Conservation (phyloP, 1,140 invertebrate species). For the Drosophila trapezifrons region DNA sequence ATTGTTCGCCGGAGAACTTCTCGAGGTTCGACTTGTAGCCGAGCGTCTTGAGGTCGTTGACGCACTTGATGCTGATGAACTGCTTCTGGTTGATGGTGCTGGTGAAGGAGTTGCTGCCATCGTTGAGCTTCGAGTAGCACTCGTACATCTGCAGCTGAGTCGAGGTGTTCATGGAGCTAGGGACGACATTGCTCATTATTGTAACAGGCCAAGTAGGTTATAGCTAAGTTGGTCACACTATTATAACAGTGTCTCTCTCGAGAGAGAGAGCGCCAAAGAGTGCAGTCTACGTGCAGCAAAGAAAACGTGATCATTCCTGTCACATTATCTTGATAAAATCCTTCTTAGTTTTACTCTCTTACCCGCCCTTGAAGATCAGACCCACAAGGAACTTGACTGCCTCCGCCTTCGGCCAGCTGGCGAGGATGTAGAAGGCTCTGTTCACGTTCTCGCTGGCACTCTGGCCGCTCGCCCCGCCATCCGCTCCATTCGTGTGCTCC, state of each 20-base stretch:
- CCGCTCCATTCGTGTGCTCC: constrained; percentile 12
- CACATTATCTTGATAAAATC: too few relatives aligned
- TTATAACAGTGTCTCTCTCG: too few relatives aligned
- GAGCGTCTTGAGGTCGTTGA: constrained; percentile 76
- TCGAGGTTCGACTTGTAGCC: constrained; percentile 80
- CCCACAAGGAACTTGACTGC: constrained; percentile 71
- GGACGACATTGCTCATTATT: not conserved
- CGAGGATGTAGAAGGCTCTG: constrained; percentile 77
- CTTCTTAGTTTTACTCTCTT: too few relatives aligned
- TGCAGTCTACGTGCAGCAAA: too few relatives aligned
- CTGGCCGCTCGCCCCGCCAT: constrained; percentile 21
- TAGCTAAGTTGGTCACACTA: too few relatives aligned
- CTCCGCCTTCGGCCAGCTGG: constrained; percentile 71
- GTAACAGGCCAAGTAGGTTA: too few relatives aligned
- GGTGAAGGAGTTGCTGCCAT: constrained; percentile 72
- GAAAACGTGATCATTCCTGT: too few relatives aligned
- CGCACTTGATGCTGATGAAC: constrained; percentile 81
- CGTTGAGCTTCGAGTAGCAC: constrained; percentile 78
- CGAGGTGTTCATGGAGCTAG: constrained; percentile 68
- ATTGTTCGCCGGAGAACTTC: constrained; percentile 69
- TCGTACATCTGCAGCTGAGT: constrained; percentile 82
- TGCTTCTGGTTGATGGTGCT: constrained; percentile 71
- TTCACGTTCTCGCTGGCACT: constrained; percentile 74
- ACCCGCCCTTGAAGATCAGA: constrained; percentile 74
- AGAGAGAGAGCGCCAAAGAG: too few relatives aligned